A percentile compares a stretch with the other conserved stretches of the same genome.
Evolutionary conservation across 2,113 vertebrate genomes (phyloP).

Genomic region (Synchiropus splendidus): DNA sequence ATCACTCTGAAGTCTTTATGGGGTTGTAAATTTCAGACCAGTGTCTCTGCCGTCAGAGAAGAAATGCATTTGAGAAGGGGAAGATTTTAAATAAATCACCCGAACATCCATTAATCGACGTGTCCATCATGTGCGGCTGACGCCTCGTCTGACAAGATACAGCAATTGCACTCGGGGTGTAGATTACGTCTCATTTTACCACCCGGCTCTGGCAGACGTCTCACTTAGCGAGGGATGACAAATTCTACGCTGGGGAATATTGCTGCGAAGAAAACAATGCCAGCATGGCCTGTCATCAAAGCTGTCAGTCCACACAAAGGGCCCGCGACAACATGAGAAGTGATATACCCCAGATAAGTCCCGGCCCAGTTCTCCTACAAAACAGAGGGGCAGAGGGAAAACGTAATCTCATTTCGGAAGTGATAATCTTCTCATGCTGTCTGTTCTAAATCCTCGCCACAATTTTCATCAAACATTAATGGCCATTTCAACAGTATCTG

Average conservation of each 20-base stretch:
- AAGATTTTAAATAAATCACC: constrained; percentile 52
- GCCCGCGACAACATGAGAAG: constrained; percentile 47
- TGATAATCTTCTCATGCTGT: too few species aligned
- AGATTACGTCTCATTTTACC: constrained; percentile 47
- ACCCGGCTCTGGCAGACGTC: constrained; percentile 26
- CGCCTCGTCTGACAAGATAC: constrained; percentile 26
- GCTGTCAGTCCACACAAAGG: constrained; percentile 41
- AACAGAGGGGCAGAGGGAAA: too few species aligned
- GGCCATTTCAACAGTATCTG: too few species aligned
- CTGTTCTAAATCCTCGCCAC: too few species aligned
- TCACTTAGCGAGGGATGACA: constrained; percentile 45
- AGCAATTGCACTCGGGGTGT: constrained; percentile 15
- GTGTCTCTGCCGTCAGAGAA: constrained; percentile 39
- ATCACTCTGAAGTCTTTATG: constrained; percentile 60
- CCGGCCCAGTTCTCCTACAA: too few species aligned
- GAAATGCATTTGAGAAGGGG: constrained; percentile 32
- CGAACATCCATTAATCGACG: constrained; percentile 45
- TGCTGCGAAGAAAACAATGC: constrained; percentile 27
- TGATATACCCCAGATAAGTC: too few species aligned
- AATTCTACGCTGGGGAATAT: constrained; percentile 35
- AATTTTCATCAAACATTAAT: too few species aligned
- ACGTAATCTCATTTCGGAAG: too few species aligned
- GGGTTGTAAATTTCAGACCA: constrained; percentile 55
- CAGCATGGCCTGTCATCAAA: constrained; percentile 51
- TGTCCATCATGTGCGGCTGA: constrained; percentile 48